phyloP scores from a whole-genome alignment of 2,888 invertebrate species.

The Microplitis deprimator region DNA sequence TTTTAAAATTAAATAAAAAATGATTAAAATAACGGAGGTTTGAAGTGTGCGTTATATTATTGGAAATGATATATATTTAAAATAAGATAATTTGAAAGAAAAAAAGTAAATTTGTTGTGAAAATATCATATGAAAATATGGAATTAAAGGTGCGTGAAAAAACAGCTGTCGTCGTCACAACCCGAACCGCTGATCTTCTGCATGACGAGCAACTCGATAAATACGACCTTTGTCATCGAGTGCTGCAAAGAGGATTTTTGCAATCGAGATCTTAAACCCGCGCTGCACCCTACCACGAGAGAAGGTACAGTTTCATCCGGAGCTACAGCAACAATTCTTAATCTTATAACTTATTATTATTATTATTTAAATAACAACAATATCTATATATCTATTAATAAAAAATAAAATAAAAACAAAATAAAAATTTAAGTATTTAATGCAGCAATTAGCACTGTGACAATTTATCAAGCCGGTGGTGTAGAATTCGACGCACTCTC shows the following conservation, averaged over 20 bases:
- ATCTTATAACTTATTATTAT: slow-evolving; percentile 1
- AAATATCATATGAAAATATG: slow-evolving; percentile 60
- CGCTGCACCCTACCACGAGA: slow-evolving; percentile 77
- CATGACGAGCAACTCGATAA: slow-evolving; percentile 82
- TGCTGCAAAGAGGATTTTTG: slow-evolving; percentile 88
- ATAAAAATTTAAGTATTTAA: slow-evolving; percentile 12
- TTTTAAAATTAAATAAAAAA: too few relatives aligned
- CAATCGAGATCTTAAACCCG: slow-evolving; percentile 81
- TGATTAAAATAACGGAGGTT: not conserved
- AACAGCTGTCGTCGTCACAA: slow-evolving; percentile 79
- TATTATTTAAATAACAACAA: slow-evolving; percentile 11
- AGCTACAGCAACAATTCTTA: slow-evolving; percentile 43
- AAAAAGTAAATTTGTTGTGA: slow-evolving; percentile 36
- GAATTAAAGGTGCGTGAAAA: slow-evolving; percentile 85
- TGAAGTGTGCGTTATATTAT: not conserved
- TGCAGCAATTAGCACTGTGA: slow-evolving; percentile 16
- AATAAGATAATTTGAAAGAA: slow-evolving; percentile 29
- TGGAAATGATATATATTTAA: not conserved
- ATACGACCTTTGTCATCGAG: slow-evolving; percentile 84
- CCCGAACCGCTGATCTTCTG: slow-evolving; percentile 87
- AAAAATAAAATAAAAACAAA: slow-evolving; percentile 15
- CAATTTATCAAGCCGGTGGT: slow-evolving; percentile 28
- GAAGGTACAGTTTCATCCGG: slow-evolving; percentile 75
- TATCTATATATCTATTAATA: slow-evolving; percentile 9
- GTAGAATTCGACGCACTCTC: slow-evolving; percentile 30